Evolutionary conservation across 2,888 invertebrate species (phyloP), one percentile per base, ranked within the genome.

Genomic region (Polyommatus icarus): DNA sequence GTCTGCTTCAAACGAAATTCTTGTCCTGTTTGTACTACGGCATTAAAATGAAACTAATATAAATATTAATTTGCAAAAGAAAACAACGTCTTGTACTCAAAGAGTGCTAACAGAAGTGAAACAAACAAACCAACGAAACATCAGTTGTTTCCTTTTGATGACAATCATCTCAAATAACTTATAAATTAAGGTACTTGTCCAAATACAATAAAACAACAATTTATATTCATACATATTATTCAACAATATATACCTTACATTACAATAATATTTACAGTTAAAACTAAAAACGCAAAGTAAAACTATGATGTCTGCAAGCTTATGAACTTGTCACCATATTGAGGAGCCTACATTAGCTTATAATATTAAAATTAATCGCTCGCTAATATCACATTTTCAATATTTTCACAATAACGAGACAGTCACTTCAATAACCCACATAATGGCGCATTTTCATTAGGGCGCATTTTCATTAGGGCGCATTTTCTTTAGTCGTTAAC

Each of bases 131-230:
- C 32, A 32, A 32, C 32, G 32, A 32, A 32, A 46, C 1, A 46
- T 7, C 46, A 10, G 46, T 46, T 46, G 12, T 1, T 46, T 46
- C 3, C 46, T 12, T 46, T 46, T 46, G 10, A 10, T 8, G 24
- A 46, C 4, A 36, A 0, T 36, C 4, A 36, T 6, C 46, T 1
- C 8, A 10, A 50, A 15, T 50, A 50, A 50, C 50, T 50, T 50
- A 15, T 50, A 50, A 15, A 15, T 4, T 50, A 15, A 12, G 50
- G 12, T 29, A 36, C 7, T 12, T 29, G 20, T 20, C 6, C 73
- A 81, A 78, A 32, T 20, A 3, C 73, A 81, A 78, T 81, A 73
- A 81, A 81, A 81, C 79, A 78, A 78, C 76, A 78, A 76, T 79
- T 36, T 71, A 72, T 29, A 57, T 76, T 72, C 71, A 72, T 50